These are phyloP conservation scores for Nasonia oneida DNA, from an alignment of 2,888 invertebrate genomes.

Conservation along the genomic window DNA sequence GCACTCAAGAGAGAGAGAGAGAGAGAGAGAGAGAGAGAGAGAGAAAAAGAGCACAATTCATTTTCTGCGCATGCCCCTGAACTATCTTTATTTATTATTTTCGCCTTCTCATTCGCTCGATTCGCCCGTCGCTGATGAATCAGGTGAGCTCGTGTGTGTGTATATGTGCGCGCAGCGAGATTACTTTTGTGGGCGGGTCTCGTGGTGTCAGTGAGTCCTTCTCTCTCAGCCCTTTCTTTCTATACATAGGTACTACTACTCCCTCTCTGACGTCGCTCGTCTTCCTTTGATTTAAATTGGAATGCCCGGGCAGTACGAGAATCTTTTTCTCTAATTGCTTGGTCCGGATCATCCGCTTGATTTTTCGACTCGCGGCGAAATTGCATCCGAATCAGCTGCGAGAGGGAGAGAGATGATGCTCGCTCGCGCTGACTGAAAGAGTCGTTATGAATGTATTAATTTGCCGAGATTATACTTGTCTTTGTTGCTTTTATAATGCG, in stretches of 20 bases:
- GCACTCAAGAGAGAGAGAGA: background rate
- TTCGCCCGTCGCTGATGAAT: constrained; percentile 75
- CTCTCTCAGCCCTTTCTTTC: constrained; percentile 51
- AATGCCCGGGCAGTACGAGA: constrained; percentile 68
- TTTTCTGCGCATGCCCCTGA: constrained; percentile 3
- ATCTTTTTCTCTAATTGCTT: constrained; percentile 71
- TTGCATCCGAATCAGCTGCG: constrained; percentile 56
- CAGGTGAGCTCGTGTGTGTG: constrained; percentile 73
- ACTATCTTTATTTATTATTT: constrained; percentile 24
- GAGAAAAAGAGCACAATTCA: background rate
- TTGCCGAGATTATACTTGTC: constrained; percentile 49
- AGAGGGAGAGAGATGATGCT: constrained; percentile 36
- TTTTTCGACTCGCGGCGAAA: constrained; percentile 63
- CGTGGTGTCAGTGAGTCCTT: constrained; percentile 77
- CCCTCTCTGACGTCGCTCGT: constrained; percentile 61
- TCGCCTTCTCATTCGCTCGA: constrained; percentile 19
- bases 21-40: background rate
- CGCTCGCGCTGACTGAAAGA: constrained; percentile 42
- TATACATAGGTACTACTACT: background rate
- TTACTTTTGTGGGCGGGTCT: constrained; percentile 79
- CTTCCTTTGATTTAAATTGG: constrained; percentile 73
- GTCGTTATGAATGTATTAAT: constrained; percentile 64
- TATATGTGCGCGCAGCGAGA: constrained; percentile 68
- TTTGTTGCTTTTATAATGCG: constrained; percentile 27
- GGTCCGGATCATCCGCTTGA: constrained; percentile 36